Evolutionary conservation across 2,113 vertebrate species (phyloP).

Genomic region (Dolichallabes microphthalmus): DNA sequence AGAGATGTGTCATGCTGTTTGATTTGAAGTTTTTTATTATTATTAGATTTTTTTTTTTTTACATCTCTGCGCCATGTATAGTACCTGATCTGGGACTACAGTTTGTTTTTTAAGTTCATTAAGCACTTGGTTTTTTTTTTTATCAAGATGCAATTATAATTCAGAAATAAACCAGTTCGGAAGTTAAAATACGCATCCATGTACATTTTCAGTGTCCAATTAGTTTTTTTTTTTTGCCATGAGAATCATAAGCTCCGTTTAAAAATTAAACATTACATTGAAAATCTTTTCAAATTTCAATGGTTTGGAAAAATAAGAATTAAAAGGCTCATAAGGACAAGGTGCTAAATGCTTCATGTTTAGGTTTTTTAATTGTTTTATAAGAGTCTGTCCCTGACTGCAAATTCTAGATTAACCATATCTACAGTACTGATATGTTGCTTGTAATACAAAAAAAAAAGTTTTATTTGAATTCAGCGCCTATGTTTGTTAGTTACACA

Average conservation of each 20-base stretch:
- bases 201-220: not conserved
- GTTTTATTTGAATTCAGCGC: not conserved
- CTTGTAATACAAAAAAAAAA: not conserved
- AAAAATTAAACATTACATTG: not conserved
- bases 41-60: not conserved
- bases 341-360: not conserved
- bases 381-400: not conserved
- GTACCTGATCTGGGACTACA: conserved; percentile 29
- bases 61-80: not conserved
- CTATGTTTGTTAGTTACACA: not conserved
- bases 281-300: not conserved
- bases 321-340: not conserved
- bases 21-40: not conserved
- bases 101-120: conserved; percentile 11
- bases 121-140: conserved; percentile 46
- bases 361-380: not conserved
- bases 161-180: conserved; percentile 10
- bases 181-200: conserved; percentile 14
- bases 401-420: not conserved
- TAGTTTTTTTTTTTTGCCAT: conserved; percentile 16
- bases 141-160: not conserved
- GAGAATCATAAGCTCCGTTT: not conserved
- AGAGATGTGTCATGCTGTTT: not conserved
- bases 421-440: not conserved
- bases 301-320: not conserved